phyloP scores from a whole-genome alignment of 2,888 invertebrate species.

The Drosophila emarginata region DNA sequence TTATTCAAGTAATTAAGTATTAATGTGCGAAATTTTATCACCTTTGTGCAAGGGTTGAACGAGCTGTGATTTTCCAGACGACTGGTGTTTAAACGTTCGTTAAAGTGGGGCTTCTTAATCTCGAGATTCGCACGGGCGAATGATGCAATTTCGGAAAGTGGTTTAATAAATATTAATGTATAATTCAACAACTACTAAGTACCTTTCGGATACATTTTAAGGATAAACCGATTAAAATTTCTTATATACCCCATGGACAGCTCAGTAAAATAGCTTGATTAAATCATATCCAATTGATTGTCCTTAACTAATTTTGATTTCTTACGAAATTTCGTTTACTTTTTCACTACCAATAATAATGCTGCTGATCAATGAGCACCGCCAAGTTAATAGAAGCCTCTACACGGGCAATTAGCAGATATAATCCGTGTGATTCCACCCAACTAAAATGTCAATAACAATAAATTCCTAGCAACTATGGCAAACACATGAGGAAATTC shows the following conservation, averaged over 20 bases:
- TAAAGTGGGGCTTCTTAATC: conserved; percentile 55
- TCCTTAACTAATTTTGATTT: neutral
- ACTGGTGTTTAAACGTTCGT: conserved; percentile 71
- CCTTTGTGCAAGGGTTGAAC: conserved; percentile 68
- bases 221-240: too few species aligned
- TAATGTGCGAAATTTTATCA: conserved; percentile 81
- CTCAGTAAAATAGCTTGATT: neutral
- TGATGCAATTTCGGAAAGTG: neutral
- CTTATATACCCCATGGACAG: too few species aligned
- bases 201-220: too few species aligned
- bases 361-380: conserved; percentile 42
- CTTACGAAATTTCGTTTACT: neutral
- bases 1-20: conserved; percentile 81
- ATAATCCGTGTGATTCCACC: conserved; percentile 74
- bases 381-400: conserved; percentile 44
- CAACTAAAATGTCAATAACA: conserved; percentile 73
- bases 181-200: neutral
- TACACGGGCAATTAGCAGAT: conserved; percentile 63
- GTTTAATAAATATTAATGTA: neutral
- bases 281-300: neutral
- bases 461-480: conserved; percentile 62
- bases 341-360: conserved; percentile 2
- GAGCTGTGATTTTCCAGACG: conserved; percentile 78
- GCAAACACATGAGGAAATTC: conserved; percentile 22
- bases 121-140: conserved; percentile 12